A percentile compares a stretch with the other conserved stretches of the same genome.
Conservation (phyloP, 2,888 invertebrate species). For the Desoria tigrina region DNA sequence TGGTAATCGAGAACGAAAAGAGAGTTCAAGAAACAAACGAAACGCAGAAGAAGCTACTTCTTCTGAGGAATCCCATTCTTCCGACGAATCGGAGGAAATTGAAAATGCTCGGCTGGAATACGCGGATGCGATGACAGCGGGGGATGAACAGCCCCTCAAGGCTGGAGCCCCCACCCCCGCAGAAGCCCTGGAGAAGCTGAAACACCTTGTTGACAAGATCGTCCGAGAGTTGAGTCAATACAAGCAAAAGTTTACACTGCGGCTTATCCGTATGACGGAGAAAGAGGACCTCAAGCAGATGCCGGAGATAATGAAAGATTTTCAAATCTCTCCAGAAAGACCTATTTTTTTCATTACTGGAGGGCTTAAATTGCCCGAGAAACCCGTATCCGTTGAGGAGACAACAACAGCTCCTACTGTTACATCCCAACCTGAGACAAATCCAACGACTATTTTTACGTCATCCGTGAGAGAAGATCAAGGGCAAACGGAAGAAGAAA, state of each 20-base stretch:
- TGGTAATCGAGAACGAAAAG: conserved; percentile 11
- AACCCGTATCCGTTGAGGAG: no score
- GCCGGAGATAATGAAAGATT: conserved; percentile 41
- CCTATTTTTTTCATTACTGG: conserved; percentile 43
- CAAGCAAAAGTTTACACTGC: conserved; percentile 33
- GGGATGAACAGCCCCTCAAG: neutral
- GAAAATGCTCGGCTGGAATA: neutral
- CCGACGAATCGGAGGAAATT: neutral
- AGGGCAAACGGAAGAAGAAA: no score
- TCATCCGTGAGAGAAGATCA: neutral
- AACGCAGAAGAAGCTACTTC: neutral
- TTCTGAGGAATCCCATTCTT: neutral
- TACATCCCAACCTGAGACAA: neutral
- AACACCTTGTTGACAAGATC: conserved; percentile 28
- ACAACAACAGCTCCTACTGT: neutral
- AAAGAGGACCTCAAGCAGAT: conserved; percentile 38
- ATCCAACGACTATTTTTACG: neutral
- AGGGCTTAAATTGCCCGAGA: conserved; percentile 20
- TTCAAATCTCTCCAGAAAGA: conserved; percentile 34
- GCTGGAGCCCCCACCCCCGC: conserved; percentile 18
- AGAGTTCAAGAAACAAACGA: conserved; percentile 7
- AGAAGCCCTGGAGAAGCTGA: conserved; percentile 24
- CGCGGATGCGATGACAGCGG: neutral
- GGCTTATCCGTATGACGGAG: conserved; percentile 40
- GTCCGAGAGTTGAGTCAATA: conserved; percentile 28